These are phyloP conservation scores for Sebastes hopkinsi DNA, from an alignment of 2,797 vertebrate genomes.

Conservation along the genomic window DNA sequence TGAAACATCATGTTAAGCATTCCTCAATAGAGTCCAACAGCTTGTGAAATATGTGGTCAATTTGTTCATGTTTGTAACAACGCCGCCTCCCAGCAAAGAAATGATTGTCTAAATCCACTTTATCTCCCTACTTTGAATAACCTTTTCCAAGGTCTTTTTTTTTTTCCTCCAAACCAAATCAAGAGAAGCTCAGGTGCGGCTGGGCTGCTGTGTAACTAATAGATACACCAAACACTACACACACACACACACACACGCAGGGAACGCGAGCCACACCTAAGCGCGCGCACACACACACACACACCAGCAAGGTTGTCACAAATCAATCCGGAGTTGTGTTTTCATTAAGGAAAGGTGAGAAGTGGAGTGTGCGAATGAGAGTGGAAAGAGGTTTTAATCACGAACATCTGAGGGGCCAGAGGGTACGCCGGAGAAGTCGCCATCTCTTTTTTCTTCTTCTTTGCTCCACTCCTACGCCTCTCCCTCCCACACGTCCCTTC, in stretches of 20 bases:
- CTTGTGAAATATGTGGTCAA: constrained; percentile 63
- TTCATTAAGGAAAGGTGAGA: constrained; percentile 61
- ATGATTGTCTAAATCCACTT: constrained; percentile 61
- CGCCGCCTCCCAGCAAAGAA: constrained; percentile 36
- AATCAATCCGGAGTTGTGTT: constrained; percentile 62
- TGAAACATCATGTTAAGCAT: constrained; percentile 58
- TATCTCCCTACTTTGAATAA: constrained; percentile 59
- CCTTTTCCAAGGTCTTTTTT: constrained; percentile 57
- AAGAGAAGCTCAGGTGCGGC: constrained; percentile 53
- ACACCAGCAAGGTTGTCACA: constrained; percentile 54
- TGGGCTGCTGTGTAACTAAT: constrained; percentile 26
- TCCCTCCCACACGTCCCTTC: constrained; percentile 40
- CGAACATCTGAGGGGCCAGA: constrained; percentile 44
- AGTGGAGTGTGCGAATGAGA: constrained; percentile 51
- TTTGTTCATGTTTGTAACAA: constrained; percentile 62
- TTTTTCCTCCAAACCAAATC: constrained; percentile 37
- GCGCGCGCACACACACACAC: background rate
- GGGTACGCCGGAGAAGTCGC: constrained; percentile 16
- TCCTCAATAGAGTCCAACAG: constrained; percentile 51
- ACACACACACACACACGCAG: background rate
- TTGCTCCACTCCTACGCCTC: constrained; percentile 32
- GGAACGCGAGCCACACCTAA: background rate
- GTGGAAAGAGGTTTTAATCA: constrained; percentile 60
- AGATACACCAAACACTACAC: constrained; percentile 3
- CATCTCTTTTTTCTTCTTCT: constrained; percentile 6